Conservation (phyloP, 2,113 vertebrate species). For the Aramus guarauna region DNA sequence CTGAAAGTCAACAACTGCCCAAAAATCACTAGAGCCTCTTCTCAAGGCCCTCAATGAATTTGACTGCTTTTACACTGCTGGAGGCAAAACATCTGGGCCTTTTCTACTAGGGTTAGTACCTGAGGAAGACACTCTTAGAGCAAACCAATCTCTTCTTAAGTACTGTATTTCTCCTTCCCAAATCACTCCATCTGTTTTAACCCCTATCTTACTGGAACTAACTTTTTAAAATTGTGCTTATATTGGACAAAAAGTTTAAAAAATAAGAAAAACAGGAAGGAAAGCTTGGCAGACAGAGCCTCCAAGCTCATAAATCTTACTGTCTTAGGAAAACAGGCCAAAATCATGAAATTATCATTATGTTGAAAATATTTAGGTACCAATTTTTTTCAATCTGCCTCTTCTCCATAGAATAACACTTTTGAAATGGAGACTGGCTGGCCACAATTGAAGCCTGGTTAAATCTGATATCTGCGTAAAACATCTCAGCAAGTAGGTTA, state of each 20-base stretch:
- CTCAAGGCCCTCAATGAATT: background rate
- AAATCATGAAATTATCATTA: background rate
- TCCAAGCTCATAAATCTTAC: background rate
- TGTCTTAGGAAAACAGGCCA: background rate
- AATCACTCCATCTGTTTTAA: background rate
- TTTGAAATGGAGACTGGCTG: background rate
- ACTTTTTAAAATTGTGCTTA: background rate
- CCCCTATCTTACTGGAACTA: background rate
- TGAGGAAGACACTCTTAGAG: background rate
- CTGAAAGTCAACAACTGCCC: background rate
- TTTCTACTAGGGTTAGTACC: background rate
- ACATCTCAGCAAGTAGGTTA: background rate
- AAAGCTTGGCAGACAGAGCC: background rate
- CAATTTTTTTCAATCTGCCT: fast-evolving
- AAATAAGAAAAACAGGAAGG: background rate
- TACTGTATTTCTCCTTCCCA: background rate
- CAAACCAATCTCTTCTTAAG: background rate
- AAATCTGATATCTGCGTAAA: background rate
- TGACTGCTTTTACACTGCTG: background rate
- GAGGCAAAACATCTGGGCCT: conserved; percentile 23
- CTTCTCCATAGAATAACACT: background rate
- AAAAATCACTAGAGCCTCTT: conserved; percentile 9
- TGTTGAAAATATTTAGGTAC: background rate
- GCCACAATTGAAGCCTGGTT: background rate
- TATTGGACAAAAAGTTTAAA: background rate